Evolutionary conservation across 2,797 vertebrate genomes (phyloP).

Genomic region (Cetoscarus ocellatus): DNA sequence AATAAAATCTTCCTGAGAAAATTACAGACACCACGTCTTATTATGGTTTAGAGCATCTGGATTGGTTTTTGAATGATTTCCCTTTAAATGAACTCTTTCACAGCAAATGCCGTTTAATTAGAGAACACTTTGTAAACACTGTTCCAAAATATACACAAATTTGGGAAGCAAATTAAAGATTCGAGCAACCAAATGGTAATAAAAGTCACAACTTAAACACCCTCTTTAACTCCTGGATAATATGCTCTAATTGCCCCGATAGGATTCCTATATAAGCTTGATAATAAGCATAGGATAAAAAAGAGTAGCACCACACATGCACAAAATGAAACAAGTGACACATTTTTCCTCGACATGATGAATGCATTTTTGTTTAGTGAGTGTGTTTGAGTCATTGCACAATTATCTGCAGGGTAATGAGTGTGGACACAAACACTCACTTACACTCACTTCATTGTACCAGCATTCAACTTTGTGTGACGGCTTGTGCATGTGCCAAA

Average conservation of each 20-base stretch:
- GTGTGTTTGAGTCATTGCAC: slow-evolving; percentile 33
- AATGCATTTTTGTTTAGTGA: slow-evolving; percentile 52
- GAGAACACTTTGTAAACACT: slow-evolving; percentile 3
- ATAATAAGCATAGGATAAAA: neutral
- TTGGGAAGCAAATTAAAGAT: slow-evolving; percentile 10
- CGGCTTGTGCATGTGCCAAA: slow-evolving; percentile 29
- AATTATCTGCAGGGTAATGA: slow-evolving; percentile 45
- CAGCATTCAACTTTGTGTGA: slow-evolving; percentile 50
- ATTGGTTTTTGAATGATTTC: slow-evolving; percentile 19
- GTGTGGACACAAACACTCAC: slow-evolving; percentile 20
- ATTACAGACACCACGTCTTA: too few relatives aligned
- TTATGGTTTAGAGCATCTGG: slow-evolving; percentile 1
- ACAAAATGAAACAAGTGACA: slow-evolving; percentile 21
- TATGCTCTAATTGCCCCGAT: neutral
- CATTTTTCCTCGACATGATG: slow-evolving; percentile 25
- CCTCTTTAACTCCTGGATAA: neutral
- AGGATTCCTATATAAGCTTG: neutral
- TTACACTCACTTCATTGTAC: slow-evolving; percentile 27
- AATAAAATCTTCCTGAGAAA: too few relatives aligned
- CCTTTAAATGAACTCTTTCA: slow-evolving; percentile 7
- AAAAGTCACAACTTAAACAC: slow-evolving; percentile 15
- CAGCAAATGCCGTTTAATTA: slow-evolving; percentile 6
- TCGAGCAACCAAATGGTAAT: slow-evolving; percentile 4
- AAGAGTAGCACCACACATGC: neutral
- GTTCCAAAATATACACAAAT: slow-evolving; percentile 23